Percentiles rank a stretch among this genome's conserved stretches.
phyloP scores from a whole-genome alignment of 2,113 vertebrate species.

The Gobius niger region DNA sequence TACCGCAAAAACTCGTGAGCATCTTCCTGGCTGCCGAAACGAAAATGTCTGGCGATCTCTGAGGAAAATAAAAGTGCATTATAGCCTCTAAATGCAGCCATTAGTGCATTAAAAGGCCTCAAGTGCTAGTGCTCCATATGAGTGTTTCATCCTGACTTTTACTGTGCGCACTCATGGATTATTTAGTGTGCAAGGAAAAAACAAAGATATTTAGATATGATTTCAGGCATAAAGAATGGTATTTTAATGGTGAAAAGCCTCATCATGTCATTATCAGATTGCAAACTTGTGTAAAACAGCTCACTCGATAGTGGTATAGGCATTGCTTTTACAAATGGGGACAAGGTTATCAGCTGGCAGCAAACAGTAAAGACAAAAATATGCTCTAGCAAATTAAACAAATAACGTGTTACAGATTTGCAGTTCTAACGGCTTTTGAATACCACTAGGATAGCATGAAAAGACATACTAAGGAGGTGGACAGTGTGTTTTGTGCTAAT shows the following conservation, averaged over 20 bases:
- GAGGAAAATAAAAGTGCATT: slow-evolving; percentile 9
- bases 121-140: background rate
- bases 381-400: no score
- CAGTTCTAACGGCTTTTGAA: background rate
- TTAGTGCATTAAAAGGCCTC: slow-evolving; percentile 9
- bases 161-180: background rate
- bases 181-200: background rate
- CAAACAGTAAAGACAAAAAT: background rate
- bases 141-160: background rate
- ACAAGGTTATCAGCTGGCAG: no score
- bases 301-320: no score
- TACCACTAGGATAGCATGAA: background rate
- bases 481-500: slow-evolving; percentile 57
- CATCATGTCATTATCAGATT: background rate
- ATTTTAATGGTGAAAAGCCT: background rate
- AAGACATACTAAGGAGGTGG: background rate
- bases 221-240: background rate
- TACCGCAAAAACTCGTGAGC: slow-evolving; percentile 95
- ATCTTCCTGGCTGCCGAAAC: slow-evolving; percentile 93
- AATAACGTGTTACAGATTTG: background rate
- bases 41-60: slow-evolving; percentile 94
- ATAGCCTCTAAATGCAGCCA: slow-evolving; percentile 7
- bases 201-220: background rate
- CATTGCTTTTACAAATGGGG: no score
- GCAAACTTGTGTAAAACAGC: background rate